Evolutionary conservation across 2,888 invertebrate genomes (phyloP), one percentile per base, ranked within the genome.

Genomic region (Lagria hirta): DNA sequence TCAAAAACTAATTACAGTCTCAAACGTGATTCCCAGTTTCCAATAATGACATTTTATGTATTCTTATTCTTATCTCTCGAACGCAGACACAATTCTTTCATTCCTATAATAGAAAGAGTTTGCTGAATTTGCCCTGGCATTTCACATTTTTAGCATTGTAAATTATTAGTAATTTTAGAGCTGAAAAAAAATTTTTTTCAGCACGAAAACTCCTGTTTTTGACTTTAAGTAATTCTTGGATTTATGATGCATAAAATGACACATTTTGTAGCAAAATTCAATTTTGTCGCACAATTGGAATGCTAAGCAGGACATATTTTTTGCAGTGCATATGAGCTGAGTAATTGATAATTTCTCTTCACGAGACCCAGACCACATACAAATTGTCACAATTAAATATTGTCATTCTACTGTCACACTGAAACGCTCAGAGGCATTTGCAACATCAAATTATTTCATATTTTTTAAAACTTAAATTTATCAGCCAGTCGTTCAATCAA

Each of bases 201-300:
- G 22, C 14, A 22, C 27, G 36, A n/a, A n/a, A n/a, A n/a, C n/a
- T n/a, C 27, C 20, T 37, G 37, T 37, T 37, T 28, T 21, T 37
- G 37, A 37, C 37, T 30, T 14, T 18, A 12, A 15, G 21, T 21
- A 21, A 37, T 37, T 37, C 28, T 37, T 37, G 20, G 21, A 37
- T 37, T 37, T 37, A 37, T 37, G 37, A 26, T 37, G 37, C 37
- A 37, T 37, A 37, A 37, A 37, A 37, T 37, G 37, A 37, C 27
- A 37, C 37, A 37, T 28, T 37, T 37, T 37, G 35, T 26, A 27
- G 26, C 24, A 35, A 35, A 35, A 35, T 35, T 35, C 35, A 35
- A 35, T 35, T n/a, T 35, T 35, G 24, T 29, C 29, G 24, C 12
- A 8, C 26, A 18, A n/a, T 16, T 16, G 23, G 15, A 23, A 24